Evolutionary conservation across 2,888 invertebrate genomes (phyloP).

Genomic region (Sphinx pinastri): DNA sequence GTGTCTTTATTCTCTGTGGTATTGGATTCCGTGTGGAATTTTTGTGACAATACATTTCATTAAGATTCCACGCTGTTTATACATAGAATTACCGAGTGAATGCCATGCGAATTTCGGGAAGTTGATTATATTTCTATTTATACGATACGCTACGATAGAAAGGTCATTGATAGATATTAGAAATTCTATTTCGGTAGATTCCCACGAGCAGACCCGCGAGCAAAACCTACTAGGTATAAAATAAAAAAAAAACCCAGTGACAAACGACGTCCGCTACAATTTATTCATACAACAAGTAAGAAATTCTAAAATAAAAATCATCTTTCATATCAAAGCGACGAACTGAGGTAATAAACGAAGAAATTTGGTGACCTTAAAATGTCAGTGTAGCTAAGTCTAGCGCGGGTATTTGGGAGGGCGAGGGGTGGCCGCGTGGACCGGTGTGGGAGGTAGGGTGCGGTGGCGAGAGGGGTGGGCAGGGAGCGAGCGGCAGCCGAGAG

Average conservation of each 20-base stretch:
- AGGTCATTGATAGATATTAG: too few species aligned
- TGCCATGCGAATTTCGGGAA: too few species aligned
- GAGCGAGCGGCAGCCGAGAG: constrained; percentile 12
- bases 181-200: too few species aligned
- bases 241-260: too few species aligned
- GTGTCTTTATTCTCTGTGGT: neutral
- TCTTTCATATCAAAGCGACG: constrained; percentile 1
- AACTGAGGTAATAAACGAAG: constrained; percentile 20
- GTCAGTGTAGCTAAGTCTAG: constrained; percentile 21
- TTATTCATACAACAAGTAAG: neutral
- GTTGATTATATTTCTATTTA: too few species aligned
- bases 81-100: too few species aligned
- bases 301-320: neutral
- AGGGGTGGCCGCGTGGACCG: neutral
- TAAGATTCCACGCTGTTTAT: too few species aligned
- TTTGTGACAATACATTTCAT: too few species aligned
- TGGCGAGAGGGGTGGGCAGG: neutral
- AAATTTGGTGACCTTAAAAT: constrained; percentile 23
- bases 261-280: neutral
- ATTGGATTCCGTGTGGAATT: neutral
- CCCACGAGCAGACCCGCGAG: too few species aligned
- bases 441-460: neutral
- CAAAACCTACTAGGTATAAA: too few species aligned
- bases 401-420: constrained; percentile 13
- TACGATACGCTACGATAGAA: too few species aligned